These are phyloP conservation scores for Montifringilla adamsi DNA, from an alignment of 2,113 vertebrate genomes.

Conservation along the genomic window DNA sequence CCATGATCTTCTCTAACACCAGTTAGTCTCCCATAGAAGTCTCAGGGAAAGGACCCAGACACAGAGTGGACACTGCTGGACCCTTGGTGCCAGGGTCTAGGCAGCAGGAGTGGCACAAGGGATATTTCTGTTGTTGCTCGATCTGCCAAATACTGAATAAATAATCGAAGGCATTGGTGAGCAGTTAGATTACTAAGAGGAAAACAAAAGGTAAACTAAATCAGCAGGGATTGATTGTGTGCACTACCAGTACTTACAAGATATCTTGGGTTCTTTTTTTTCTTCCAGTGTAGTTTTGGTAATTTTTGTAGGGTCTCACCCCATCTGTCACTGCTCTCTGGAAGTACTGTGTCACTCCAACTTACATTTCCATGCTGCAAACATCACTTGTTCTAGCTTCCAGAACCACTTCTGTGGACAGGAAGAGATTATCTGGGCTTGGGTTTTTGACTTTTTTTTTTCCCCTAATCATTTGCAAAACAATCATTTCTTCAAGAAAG, in stretches of 20 bases:
- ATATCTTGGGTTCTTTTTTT: neutral
- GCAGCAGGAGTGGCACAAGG: neutral
- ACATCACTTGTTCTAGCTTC: neutral
- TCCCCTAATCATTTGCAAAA: neutral
- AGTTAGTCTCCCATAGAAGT: neutral
- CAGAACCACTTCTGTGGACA: neutral
- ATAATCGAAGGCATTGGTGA: neutral
- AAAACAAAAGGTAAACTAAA: neutral
- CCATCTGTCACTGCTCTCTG: neutral
- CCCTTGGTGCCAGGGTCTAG: neutral
- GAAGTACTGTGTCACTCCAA: neutral
- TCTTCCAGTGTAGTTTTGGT: neutral
- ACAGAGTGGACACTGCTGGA: neutral
- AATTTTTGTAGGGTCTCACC: neutral
- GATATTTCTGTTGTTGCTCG: neutral
- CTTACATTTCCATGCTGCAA: neutral
- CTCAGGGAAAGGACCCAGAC: neutral
- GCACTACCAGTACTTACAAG: neutral
- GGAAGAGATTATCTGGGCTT: neutral
- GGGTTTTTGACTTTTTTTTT: neutral
- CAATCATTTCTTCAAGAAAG: neutral
- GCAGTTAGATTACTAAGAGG: neutral
- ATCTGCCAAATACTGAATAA: neutral
- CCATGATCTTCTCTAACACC: neutral
- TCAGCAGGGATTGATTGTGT: neutral